Base-by-base conservation (phyloP, 2,797 vertebrate species). In the Phaenicophaeus curvirostris region DNA sequence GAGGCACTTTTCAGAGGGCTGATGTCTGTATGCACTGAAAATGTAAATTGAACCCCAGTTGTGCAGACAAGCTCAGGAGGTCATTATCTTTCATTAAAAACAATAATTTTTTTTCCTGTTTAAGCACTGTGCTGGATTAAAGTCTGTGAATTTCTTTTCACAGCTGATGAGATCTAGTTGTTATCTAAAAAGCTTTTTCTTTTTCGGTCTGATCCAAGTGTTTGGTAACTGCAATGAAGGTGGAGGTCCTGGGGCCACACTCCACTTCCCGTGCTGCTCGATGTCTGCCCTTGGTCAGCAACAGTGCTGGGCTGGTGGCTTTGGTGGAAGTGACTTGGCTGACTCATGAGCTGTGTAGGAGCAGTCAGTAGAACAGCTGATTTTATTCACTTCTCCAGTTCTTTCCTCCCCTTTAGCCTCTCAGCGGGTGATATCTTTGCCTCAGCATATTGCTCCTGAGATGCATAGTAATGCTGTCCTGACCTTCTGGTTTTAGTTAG, bases 401-500 rank as follows among this genome's bases (percentile, higher is more conserved):
- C 77, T 54, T 75, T 68, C n/a, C 46, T 88, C 21, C 24, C 16
- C 67, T 7, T 14, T 62, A 75, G 2, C 76, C 54, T 81, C 54
- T 62, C 42, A 20, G 42, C 53, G 69, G 6, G 19, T 66, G 12
- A n/a, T 67, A 58, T 48, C 54, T 79, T 68, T 77, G 53, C 19
- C 48, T 69, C 39, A 5, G 6, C 30, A 24, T 55, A 9, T 81
- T 42, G 31, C 54, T 76, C 50, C 37, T 53, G 69, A 58, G 61
- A 13, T 23, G 5, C 0, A 14, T 35, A 73, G 4, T 63, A 20
- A 58, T 67, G 2, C 0, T 25, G 13, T 73, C 61, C 33, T 35
- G 50, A 46, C 62, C 35, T 53, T 33, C 41, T 63, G 42, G 25
- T 55, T 68, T 63, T 61, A 21, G 83, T 72, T 0, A 0, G 62